Conservation (phyloP, 1,140 invertebrate genomes). For the fruit fly (Drosophila melanogaster) region Release_6_plus_ISO1_MT NC_004354.4:5414001-5414500, state of each 20-base stretch:
- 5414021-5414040: too few species aligned
- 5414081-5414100: constrained; percentile 28
- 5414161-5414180: constrained; percentile 16
- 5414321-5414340: constrained; percentile 70
- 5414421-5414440: constrained; percentile 6
- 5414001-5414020: too few species aligned
- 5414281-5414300: constrained; percentile 15
- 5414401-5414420: constrained; percentile 10
- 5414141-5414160: constrained; percentile 28
- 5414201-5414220: not conserved
- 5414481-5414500: constrained; percentile 17
- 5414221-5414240: not conserved
- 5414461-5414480: not conserved
- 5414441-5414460: constrained; percentile 6
- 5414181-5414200: constrained; percentile 15
- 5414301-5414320: constrained; percentile 37
- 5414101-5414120: constrained; percentile 11
- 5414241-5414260: not conserved
- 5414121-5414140: constrained; percentile 33
- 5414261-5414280: constrained; percentile 20
- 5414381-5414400: constrained; percentile 60
- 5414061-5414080: constrained; percentile 6
- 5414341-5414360: constrained; percentile 54
- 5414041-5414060: constrained; percentile 7
- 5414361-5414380: constrained; percentile 76